These are phyloP conservation scores for Hycleus cichorii DNA, from an alignment of 1,140 invertebrate genomes.

Conservation along the genomic window DNA sequence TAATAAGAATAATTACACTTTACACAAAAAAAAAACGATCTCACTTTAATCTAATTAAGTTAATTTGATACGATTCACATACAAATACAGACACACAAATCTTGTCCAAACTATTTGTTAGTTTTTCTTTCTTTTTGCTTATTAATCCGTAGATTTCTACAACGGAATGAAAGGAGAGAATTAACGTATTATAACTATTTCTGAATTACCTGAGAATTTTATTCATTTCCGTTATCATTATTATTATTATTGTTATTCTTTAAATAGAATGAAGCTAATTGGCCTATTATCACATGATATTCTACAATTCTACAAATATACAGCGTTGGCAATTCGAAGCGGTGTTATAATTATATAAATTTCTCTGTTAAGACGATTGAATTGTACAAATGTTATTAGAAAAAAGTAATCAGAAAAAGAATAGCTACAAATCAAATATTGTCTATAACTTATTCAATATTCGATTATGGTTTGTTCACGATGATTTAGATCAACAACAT, in stretches of 20 bases:
- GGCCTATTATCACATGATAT: too few species aligned
- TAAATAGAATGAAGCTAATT: too few species aligned
- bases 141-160: too few species aligned
- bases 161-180: too few species aligned
- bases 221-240: too few species aligned
- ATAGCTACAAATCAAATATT: conserved; percentile 35
- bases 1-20: neutral
- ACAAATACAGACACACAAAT: neutral
- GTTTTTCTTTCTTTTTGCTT: neutral
- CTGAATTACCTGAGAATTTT: too few species aligned
- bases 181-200: too few species aligned
- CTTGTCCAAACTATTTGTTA: conserved; percentile 13
- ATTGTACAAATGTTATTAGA: conserved; percentile 1
- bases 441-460: conserved; percentile 37
- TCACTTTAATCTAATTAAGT: conserved; percentile 13
- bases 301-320: neutral
- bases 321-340: too few species aligned
- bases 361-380: conserved; percentile 1
- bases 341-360: neutral
- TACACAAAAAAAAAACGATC: neutral
- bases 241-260: too few species aligned
- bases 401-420: neutral
- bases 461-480: conserved; percentile 38
- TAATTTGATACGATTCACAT: conserved; percentile 13
- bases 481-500: conserved; percentile 40